phyloP scores from a whole-genome alignment of 2,888 invertebrate species.

The Byasa hedistus region DNA sequence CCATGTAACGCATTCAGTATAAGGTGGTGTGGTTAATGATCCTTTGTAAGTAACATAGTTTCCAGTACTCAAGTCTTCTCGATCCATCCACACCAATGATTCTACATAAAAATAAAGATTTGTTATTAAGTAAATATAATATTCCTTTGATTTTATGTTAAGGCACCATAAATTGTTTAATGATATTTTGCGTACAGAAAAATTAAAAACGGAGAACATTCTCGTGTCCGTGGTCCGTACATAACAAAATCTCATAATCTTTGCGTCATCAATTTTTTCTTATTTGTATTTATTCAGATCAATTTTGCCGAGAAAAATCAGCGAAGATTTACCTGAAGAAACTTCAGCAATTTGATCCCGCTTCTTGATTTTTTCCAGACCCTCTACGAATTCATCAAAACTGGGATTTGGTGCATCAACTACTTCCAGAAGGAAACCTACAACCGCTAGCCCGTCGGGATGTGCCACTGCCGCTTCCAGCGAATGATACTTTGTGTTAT shows the following conservation, averaged over 20 bases:
- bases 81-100: slow-evolving; percentile 84
- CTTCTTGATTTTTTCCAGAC: slow-evolving; percentile 66
- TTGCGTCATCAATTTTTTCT: too few relatives aligned
- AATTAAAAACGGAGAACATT: too few relatives aligned
- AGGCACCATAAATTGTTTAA: too few relatives aligned
- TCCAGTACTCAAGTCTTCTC: slow-evolving; percentile 83
- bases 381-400: slow-evolving; percentile 80
- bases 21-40: slow-evolving; percentile 85
- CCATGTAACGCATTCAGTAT: slow-evolving; percentile 87
- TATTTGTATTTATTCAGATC: too few relatives aligned
- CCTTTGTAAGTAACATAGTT: slow-evolving; percentile 87
- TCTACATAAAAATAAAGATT: slow-evolving; percentile 57
- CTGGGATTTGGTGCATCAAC: slow-evolving; percentile 80
- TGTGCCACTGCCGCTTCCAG: slow-evolving; percentile 83
- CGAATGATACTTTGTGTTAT: slow-evolving; percentile 84
- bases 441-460: slow-evolving; percentile 85
- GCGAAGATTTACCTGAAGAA: slow-evolving; percentile 52
- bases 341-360: slow-evolving; percentile 58
- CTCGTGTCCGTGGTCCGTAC: too few relatives aligned
- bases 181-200: too few relatives aligned
- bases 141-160: too few relatives aligned
- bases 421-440: slow-evolving; percentile 83
- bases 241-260: too few relatives aligned
- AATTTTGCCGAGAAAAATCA: too few relatives aligned
- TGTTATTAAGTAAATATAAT: not conserved